Conservation (phyloP, 2,797 vertebrate species). For the Dryobates pubescens region DNA sequence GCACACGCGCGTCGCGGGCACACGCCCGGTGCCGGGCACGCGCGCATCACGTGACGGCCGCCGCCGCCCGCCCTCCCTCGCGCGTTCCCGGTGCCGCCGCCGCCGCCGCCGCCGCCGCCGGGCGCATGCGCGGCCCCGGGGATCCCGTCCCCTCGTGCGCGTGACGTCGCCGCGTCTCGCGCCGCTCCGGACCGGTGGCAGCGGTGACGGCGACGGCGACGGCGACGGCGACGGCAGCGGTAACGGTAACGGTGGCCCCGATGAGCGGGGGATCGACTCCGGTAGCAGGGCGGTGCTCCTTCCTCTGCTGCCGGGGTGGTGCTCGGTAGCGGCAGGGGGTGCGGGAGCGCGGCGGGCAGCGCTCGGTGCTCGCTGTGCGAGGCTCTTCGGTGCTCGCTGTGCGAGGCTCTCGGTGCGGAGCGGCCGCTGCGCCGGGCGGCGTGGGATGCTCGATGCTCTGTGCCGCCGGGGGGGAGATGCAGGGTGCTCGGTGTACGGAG, state of each 20-base stretch:
- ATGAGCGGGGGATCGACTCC: not conserved
- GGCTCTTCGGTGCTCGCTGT: not conserved
- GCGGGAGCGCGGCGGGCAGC: not conserved
- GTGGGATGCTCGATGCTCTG: not conserved
- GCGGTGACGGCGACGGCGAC: not conserved
- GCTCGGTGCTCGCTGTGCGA: not conserved
- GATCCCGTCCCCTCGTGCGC: slow-evolving; percentile 38
- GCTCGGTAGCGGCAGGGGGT: not conserved
- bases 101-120: too few relatives aligned
- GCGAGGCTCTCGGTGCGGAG: not conserved
- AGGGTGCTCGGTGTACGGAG: not conserved
- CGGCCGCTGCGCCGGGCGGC: not conserved
- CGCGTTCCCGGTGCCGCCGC: too few relatives aligned
- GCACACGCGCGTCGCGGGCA: too few relatives aligned
- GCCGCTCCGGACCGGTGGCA: slow-evolving; percentile 2
- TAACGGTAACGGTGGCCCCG: not conserved
- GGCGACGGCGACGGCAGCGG: too few relatives aligned
- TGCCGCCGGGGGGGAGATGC: too few relatives aligned
- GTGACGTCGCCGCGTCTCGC: slow-evolving; percentile 48
- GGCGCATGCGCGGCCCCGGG: not conserved
- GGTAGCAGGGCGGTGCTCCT: not conserved
- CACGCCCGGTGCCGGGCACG: too few relatives aligned
- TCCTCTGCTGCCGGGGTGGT: not conserved
- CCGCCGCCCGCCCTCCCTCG: too few relatives aligned
- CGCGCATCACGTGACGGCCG: too few relatives aligned